Evolutionary conservation across 2,888 invertebrate species (phyloP).

Genomic region (Petrophora chlorosata): DNA sequence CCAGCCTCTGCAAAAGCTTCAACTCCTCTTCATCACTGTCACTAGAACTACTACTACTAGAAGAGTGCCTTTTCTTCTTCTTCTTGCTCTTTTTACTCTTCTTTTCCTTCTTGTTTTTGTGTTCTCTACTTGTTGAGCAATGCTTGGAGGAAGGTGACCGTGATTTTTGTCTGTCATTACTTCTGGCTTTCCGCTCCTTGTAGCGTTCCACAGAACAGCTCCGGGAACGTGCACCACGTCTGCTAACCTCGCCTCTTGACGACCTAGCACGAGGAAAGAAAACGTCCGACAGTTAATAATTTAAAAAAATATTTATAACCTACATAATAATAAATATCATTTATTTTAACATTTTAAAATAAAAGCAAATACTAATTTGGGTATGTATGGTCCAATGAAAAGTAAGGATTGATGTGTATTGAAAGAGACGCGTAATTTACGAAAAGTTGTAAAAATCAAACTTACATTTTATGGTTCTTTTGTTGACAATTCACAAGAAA

Average conservation of each 20-base stretch:
- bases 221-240: constrained; percentile 47
- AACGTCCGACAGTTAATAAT: background rate
- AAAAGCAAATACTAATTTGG: too few species aligned
- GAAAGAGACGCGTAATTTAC: too few species aligned
- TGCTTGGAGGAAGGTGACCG: constrained; percentile 40
- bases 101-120: constrained; percentile 46
- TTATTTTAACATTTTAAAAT: too few species aligned
- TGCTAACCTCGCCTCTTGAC: constrained; percentile 52
- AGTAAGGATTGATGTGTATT: too few species aligned
- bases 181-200: constrained; percentile 42
- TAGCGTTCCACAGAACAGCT: constrained; percentile 51
- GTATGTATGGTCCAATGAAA: too few species aligned
- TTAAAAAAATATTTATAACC: background rate
- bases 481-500: too few species aligned
- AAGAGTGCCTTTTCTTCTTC: constrained; percentile 55
- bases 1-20: constrained; percentile 88
- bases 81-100: constrained; percentile 64
- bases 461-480: too few species aligned
- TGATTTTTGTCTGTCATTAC: constrained; percentile 38
- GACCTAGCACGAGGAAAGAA: constrained; percentile 53
- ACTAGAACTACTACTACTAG: constrained; percentile 62
- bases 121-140: constrained; percentile 50
- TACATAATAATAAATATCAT: too few species aligned
- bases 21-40: constrained; percentile 82
- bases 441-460: too few species aligned